Evolutionary conservation across 2,888 invertebrate species (phyloP).

Genomic region (Caenorhabditis sp.): DNA sequence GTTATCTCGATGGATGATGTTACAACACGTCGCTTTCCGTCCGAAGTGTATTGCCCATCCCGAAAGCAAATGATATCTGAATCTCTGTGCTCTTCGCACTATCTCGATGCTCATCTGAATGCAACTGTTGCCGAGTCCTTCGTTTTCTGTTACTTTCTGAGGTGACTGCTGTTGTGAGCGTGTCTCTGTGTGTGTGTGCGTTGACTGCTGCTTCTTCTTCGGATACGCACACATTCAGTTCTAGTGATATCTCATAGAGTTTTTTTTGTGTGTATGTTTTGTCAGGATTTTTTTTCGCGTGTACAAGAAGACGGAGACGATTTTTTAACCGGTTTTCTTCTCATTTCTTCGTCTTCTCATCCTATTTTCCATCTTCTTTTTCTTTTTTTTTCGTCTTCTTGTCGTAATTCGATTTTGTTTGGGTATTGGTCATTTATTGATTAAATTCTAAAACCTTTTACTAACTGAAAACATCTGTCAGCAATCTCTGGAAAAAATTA

Average conservation of each 20-base stretch:
- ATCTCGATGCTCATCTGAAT: neutral
- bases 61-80: neutral
- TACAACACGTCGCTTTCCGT: neutral
- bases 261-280: constrained; percentile 17
- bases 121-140: neutral
- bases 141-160: neutral
- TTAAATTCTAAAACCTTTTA: constrained; percentile 11
- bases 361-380: constrained; percentile 3
- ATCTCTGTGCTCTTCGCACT: neutral
- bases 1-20: neutral
- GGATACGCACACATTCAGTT: constrained; percentile 21
- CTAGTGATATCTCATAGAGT: constrained; percentile 11
- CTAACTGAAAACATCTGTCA: too few species aligned
- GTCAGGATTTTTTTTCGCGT: neutral
- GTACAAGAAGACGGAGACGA: neutral
- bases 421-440: neutral
- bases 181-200: neutral
- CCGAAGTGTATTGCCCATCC: neutral
- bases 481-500: too few species aligned
- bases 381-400: constrained; percentile 1
- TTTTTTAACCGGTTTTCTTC: constrained; percentile 3
- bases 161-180: neutral
- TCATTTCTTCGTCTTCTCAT: neutral
- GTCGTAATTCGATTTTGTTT: constrained; percentile 6
- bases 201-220: neutral